Conservation (phyloP, 2,888 invertebrate species). For the Erebia epiphron region DNA sequence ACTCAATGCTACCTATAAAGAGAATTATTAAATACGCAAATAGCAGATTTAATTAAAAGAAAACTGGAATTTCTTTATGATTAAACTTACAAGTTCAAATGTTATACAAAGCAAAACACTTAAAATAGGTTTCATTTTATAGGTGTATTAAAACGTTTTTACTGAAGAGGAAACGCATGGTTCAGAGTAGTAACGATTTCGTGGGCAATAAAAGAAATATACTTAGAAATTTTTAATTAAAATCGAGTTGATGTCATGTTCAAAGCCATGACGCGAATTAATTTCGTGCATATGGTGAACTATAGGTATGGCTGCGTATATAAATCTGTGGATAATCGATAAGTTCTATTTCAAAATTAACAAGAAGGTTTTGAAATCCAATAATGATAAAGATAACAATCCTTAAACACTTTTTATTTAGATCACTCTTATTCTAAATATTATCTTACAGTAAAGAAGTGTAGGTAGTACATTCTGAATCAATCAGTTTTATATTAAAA, state of each 20-base stretch:
- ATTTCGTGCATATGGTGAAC: constrained; percentile 19
- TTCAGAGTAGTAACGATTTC: constrained; percentile 49
- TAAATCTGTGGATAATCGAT: constrained; percentile 5
- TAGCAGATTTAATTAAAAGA: background rate
- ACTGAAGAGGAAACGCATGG: constrained; percentile 49
- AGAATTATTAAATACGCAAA: constrained; percentile 14
- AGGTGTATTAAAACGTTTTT: constrained; percentile 41
- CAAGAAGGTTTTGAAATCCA: too few species aligned
- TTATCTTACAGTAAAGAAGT: too few species aligned
- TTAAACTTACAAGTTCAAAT: constrained; percentile 56
- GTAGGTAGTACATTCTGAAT: too few species aligned
- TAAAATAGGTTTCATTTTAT: constrained; percentile 64
- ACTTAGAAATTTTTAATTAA: constrained; percentile 58
- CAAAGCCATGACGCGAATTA: constrained; percentile 40
- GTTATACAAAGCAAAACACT: constrained; percentile 53
- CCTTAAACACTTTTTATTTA: too few species aligned
- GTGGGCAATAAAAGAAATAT: constrained; percentile 53
- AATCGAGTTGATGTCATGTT: constrained; percentile 49
- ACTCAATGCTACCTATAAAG: constrained; percentile 30
- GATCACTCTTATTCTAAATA: too few species aligned
- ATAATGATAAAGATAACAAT: too few species aligned
- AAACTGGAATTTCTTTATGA: background rate
- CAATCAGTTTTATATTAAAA: background rate
- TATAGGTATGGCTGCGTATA: background rate
- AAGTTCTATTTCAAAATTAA: background rate